phyloP scores from a whole-genome alignment of 1,140 invertebrate species.

The Drosophila malerkotliana region DNA sequence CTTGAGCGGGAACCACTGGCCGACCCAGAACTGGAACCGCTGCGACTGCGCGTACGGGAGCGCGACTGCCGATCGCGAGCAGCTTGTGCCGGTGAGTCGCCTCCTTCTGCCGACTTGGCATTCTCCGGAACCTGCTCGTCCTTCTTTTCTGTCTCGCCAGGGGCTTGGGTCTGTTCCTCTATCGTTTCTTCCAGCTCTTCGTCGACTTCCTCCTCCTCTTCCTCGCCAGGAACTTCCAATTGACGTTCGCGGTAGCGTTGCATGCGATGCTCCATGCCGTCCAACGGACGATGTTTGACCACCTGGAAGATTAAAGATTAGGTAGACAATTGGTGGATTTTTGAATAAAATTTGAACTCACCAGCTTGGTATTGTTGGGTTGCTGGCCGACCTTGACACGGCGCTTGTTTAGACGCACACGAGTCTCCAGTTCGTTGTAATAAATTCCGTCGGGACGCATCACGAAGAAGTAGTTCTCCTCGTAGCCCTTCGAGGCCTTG shows the following conservation, averaged over 20 bases:
- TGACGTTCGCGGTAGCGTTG: conserved; percentile 94
- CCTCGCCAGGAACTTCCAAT: conserved; percentile 93
- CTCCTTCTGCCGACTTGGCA: conserved; percentile 76
- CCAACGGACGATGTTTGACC: conserved; percentile 95
- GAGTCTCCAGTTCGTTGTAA: conserved; percentile 98
- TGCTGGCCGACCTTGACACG: conserved; percentile 90
- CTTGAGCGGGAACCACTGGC: conserved; percentile 65
- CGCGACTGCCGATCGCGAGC: conserved; percentile 78
- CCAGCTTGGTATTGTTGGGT: conserved; percentile 87
- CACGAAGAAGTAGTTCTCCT: conserved; percentile 99
- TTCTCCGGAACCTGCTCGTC: conserved; percentile 41
- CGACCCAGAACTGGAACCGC: conserved; percentile 59
- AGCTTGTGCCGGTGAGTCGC: conserved; percentile 81
- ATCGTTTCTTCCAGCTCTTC: conserved; percentile 89
- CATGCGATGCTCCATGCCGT: conserved; percentile 93
- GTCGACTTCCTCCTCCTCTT: conserved; percentile 89
- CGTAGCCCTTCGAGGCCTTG: conserved; percentile 98
- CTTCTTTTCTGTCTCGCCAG: conserved; percentile 76
- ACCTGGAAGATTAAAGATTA: conserved; percentile 79
- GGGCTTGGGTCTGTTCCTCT: conserved; percentile 85
- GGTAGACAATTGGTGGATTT: neutral
- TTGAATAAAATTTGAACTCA: conserved; percentile 15
- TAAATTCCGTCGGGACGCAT: conserved; percentile 95
- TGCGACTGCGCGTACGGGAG: conserved; percentile 72
- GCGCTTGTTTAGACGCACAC: conserved; percentile 95